Percentiles rank a stretch among this genome's conserved stretches.
Conservation (phyloP, 2,113 vertebrate species). For the Corythoichthys intestinalis region DNA sequence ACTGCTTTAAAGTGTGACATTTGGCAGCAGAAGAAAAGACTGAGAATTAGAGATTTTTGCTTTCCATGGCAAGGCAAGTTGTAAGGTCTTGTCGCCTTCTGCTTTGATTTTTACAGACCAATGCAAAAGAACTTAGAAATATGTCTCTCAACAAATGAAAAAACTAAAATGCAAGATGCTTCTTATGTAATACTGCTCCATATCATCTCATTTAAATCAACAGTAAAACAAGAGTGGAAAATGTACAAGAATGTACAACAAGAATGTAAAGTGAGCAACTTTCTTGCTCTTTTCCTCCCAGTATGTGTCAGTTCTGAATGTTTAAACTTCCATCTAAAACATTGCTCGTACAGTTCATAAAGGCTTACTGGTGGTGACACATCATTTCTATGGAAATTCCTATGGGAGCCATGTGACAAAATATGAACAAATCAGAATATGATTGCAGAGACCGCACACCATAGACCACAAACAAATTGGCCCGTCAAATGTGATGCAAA, state of each 20-base stretch:
- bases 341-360: background rate
- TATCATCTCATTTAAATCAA: background rate
- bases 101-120: no score
- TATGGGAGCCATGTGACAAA: background rate
- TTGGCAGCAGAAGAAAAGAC: no score
- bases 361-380: background rate
- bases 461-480: background rate
- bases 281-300: background rate
- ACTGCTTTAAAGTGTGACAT: no score
- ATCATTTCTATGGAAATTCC: background rate
- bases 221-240: background rate
- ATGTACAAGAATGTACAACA: no score
- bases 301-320: background rate
- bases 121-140: no score
- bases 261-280: background rate
- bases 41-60: no score
- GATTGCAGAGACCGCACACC: background rate
- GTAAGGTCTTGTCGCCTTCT: no score
- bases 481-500: conserved; percentile 19
- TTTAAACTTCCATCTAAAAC: background rate
- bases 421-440: background rate
- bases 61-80: no score
- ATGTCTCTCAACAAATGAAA: background rate
- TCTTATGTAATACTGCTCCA: background rate
- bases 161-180: background rate